Evolutionary conservation across 2,113 vertebrate species (phyloP), one percentile per base, ranked within the genome.

Genomic region (Phainopepla nitens): DNA sequence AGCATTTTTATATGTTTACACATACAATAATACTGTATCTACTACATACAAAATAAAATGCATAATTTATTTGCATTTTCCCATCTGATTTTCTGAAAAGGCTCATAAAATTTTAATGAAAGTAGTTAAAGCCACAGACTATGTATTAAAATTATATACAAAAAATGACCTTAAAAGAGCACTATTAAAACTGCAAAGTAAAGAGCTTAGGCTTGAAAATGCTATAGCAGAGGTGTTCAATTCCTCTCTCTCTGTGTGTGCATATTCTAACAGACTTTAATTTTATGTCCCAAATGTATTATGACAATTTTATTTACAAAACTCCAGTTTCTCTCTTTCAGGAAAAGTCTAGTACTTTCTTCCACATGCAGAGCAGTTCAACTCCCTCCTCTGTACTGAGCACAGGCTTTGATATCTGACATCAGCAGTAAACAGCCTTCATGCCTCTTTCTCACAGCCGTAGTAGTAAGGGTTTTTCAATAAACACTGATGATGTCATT

Each of bases 1-100:
- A 89, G 72, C 56, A 82, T 95, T 93, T 92, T 84, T 65, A 91
- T 86, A 89, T 85, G 75, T 92, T 96, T 95, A 94, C 68, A 82
- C 39, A 83, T 69, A 79, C 27, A 47, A 47, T 85, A 96, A 83
- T 88, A 90, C 75, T 75, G 66, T 86, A 93, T 86, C 90, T 91
- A 83, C 87, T 77, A 91, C 39, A 69, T 39, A 79, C 82, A 66
- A 95, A 94, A 94, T 62, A 95, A 94, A 95, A 95, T 82, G 53
- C 94, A 93, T 93, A 90, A 95, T 88, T 93, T 95, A 93, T 94
- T 90, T 93, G 79, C 66, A 66, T 96, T 96, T 94, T 87, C 73
- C 25, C 76, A 70, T 76, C 66, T 90, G 81, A 83, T 96, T 95
- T 96, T 90, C 91, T 93, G 79, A 91, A 93, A 93, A 93, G 39